Conservation (phyloP, 2,113 vertebrate species). For the Podilymbus podiceps region DNA sequence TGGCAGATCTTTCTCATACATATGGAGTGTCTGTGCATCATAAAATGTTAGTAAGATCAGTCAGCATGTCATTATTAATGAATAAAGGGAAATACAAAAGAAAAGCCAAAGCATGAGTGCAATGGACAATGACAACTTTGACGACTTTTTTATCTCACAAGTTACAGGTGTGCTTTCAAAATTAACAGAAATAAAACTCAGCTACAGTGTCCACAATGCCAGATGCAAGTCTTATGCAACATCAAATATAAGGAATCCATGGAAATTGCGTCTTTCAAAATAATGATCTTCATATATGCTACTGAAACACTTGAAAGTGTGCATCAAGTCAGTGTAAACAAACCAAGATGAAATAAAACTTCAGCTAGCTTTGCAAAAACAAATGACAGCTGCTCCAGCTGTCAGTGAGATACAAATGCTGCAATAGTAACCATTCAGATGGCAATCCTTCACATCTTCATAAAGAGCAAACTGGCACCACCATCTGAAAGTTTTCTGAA, state of each 20-base stretch:
- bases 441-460: background rate
- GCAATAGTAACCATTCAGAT: background rate
- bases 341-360: conserved; percentile 37
- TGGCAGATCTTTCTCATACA: background rate
- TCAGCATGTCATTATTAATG: background rate
- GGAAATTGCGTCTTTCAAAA: background rate
- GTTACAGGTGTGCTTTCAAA: conserved; percentile 1
- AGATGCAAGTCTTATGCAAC: background rate
- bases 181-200: background rate
- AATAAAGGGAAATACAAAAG: background rate
- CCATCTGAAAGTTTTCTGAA: background rate
- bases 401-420: background rate
- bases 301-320: background rate
- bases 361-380: background rate
- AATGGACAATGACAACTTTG: background rate
- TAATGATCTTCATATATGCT: background rate
- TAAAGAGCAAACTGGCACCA: background rate
- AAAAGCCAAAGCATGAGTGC: background rate
- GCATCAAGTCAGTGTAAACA: background rate
- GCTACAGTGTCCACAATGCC: background rate
- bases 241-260: background rate
- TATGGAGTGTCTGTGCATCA: background rate
- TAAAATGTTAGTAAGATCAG: conserved; percentile 10
- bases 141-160: background rate
- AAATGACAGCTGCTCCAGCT: background rate